Conservation (phyloP, 2,113 vertebrate genomes). For the Leucopsar rothschildi region DNA sequence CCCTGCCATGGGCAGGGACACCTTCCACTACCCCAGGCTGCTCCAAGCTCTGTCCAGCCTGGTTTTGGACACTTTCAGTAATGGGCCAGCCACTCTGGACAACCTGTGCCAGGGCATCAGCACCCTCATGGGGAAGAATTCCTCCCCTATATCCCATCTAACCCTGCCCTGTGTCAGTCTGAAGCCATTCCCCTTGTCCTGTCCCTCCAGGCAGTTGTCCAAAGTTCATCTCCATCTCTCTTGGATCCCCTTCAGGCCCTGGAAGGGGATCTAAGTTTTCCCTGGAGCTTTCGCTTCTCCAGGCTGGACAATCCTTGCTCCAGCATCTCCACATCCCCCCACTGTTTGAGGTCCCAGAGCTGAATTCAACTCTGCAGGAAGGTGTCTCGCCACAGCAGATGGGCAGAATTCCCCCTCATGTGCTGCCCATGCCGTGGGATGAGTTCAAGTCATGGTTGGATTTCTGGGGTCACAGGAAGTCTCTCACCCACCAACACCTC, state of each 20-base stretch:
- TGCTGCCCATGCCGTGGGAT: neutral
- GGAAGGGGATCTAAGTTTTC: neutral
- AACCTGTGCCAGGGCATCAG: neutral
- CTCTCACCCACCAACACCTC: neutral
- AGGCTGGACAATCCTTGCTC: neutral
- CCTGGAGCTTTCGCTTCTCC: neutral
- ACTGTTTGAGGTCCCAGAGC: neutral
- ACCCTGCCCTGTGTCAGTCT: neutral
- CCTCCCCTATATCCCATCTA: neutral
- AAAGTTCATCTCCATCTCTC: neutral
- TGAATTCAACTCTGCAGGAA: neutral
- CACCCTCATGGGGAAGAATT: neutral
- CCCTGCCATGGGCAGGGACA: neutral
- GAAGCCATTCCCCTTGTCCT: neutral
- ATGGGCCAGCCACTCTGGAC: neutral
- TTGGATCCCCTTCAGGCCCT: neutral
- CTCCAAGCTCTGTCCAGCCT: fast-evolving
- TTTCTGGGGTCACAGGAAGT: neutral
- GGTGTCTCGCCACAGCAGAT: neutral
- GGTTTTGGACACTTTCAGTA: neutral
- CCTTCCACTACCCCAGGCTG: fast-evolving
- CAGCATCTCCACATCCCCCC: neutral
- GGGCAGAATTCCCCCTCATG: neutral
- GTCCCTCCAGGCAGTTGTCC: neutral
- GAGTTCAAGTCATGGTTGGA: neutral